Conservation (phyloP, 2,888 invertebrate species). For the Spisula solida region DNA sequence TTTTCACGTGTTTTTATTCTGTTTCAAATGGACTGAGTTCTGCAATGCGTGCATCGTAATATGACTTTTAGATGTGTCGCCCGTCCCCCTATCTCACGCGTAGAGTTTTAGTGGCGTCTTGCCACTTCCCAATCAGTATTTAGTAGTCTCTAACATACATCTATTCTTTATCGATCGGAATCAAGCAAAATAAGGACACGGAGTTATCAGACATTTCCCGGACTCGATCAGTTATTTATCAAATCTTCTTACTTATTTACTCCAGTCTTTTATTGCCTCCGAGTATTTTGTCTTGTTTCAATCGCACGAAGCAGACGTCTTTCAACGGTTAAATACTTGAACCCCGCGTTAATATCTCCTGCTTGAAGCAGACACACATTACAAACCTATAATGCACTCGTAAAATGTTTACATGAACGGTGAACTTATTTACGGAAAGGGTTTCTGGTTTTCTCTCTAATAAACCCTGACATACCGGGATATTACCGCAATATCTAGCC, state of each 20-base stretch:
- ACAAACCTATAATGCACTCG: conserved; percentile 27
- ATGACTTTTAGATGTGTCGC: too few relatives aligned
- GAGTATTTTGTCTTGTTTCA: background rate
- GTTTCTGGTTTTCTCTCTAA: conserved; percentile 62
- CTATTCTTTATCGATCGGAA: background rate
- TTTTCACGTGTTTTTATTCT: too few relatives aligned
- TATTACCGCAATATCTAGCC: background rate
- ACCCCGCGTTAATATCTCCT: conserved; percentile 5
- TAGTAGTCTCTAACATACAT: background rate
- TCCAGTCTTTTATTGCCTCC: background rate
- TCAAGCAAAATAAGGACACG: background rate
- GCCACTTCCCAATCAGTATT: background rate
- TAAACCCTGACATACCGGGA: conserved; percentile 35
- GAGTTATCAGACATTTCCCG: background rate
- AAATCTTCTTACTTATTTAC: conserved; percentile 2
- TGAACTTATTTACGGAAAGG: conserved; percentile 61
- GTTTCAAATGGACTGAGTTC: too few relatives aligned
- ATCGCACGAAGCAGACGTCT: background rate
- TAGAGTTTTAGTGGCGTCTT: too few relatives aligned
- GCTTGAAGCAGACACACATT: conserved; percentile 28
- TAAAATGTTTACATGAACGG: conserved; percentile 58
- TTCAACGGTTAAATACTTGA: background rate
- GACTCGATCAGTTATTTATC: background rate
- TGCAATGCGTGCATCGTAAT: too few relatives aligned
- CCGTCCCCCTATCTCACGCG: too few relatives aligned